Percentiles rank a stretch among this genome's conserved stretches.
These are phyloP conservation scores for Bombus terrestris DNA, from an alignment of 1,140 invertebrate genomes.

Conservation along the genomic window DNA sequence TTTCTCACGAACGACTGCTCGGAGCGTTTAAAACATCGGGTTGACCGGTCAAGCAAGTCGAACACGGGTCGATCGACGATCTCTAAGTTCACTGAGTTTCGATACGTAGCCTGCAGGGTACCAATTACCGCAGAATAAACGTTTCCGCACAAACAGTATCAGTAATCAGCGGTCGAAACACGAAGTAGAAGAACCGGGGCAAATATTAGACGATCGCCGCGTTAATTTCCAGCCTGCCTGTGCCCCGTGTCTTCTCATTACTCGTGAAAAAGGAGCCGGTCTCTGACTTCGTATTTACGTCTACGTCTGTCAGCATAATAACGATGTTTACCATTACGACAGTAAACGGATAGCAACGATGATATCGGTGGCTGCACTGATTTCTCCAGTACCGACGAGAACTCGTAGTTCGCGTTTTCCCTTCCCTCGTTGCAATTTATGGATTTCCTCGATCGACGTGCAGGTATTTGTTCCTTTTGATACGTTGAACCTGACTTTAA, in stretches of 20 bases:
- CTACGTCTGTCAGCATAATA: conserved; percentile 35
- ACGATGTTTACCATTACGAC: conserved; percentile 31
- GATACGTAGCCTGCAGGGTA: conserved; percentile 22
- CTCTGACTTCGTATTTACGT: conserved; percentile 20
- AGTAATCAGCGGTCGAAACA: conserved; percentile 43
- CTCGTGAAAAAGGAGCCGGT: conserved; percentile 18
- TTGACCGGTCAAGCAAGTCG: background rate
- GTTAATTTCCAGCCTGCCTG: conserved; percentile 50
- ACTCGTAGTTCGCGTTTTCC: background rate
- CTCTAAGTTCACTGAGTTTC: conserved; percentile 1
- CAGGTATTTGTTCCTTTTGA: background rate
- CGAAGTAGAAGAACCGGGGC: conserved; percentile 43
- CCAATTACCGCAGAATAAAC: conserved; percentile 52
- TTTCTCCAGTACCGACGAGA: background rate
- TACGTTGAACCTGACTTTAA: background rate
- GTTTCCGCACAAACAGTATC: conserved; percentile 48
- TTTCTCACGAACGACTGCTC: background rate
- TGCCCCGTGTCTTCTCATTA: conserved; percentile 26
- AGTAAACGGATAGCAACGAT: conserved; percentile 8
- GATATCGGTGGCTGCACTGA: background rate
- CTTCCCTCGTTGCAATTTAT: background rate
- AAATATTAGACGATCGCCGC: conserved; percentile 45
- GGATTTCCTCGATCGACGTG: background rate
- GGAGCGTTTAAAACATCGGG: background rate
- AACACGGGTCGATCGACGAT: background rate